These are phyloP conservation scores for Cephalopterus ornatus DNA, from an alignment of 2,113 vertebrate genomes.

Conservation along the genomic window DNA sequence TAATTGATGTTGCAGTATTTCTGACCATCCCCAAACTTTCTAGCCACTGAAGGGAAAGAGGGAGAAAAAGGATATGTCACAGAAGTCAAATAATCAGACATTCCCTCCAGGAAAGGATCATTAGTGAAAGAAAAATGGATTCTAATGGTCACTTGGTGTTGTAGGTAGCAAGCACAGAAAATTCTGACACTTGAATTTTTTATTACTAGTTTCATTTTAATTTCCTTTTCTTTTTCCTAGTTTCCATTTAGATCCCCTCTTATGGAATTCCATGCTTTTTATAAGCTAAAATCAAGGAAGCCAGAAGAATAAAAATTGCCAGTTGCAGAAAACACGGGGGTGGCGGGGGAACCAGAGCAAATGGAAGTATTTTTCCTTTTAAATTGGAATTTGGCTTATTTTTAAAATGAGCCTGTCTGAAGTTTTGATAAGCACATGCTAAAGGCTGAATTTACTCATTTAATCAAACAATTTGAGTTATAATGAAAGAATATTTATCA, in stretches of 20 bases:
- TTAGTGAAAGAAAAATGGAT: background rate
- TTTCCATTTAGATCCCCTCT: background rate
- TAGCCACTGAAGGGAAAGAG: background rate
- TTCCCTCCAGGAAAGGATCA: background rate
- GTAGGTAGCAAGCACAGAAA: background rate
- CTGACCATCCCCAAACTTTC: background rate
- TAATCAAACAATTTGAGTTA: background rate
- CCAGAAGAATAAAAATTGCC: background rate
- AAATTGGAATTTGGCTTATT: background rate
- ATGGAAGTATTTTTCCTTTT: background rate
- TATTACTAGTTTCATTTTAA: background rate
- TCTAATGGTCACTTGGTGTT: background rate
- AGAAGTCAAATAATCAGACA: background rate
- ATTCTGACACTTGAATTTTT: background rate
- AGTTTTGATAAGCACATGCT: background rate
- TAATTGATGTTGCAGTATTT: background rate
- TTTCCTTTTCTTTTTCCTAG: background rate
- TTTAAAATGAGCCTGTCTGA: background rate
- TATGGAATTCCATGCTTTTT: background rate
- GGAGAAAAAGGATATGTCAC: background rate
- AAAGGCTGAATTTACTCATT: background rate
- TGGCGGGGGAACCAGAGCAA: background rate
- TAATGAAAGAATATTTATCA: background rate
- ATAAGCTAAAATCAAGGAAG: background rate
- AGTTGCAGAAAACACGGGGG: background rate